phyloP scores from a whole-genome alignment of 2,888 invertebrate species.

The Gisinianus flammeolus region DNA sequence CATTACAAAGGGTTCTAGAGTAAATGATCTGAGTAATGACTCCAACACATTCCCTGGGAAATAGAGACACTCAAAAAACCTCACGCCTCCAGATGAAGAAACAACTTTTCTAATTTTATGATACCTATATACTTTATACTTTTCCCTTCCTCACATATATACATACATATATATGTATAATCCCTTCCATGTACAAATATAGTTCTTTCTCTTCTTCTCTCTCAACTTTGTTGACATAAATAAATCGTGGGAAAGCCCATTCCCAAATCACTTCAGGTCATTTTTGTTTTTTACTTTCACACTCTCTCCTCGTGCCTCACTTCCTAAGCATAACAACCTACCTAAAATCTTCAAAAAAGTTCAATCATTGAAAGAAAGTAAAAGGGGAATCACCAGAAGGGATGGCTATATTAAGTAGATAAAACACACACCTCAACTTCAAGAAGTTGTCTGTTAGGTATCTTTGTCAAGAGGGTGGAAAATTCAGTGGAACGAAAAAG shows the following conservation, averaged over 20 bases:
- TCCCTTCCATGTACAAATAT: too few relatives aligned
- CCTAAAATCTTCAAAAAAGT: not conserved
- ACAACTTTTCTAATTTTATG: not conserved
- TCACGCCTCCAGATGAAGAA: not conserved
- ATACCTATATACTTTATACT: too few relatives aligned
- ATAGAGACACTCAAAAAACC: not conserved
- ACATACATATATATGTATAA: too few relatives aligned
- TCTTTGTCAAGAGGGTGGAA: too few relatives aligned
- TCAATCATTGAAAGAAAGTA: not conserved
- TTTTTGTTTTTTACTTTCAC: not conserved
- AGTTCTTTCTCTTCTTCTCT: not conserved
- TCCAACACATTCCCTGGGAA: not conserved
- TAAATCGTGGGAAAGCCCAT: not conserved
- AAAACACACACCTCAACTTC: too few relatives aligned
- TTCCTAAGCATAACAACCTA: too few relatives aligned
- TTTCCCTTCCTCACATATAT: too few relatives aligned
- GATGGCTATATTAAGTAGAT: too few relatives aligned
- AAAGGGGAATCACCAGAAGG: too few relatives aligned
- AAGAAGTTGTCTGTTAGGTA: too few relatives aligned
- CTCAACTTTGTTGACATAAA: not conserved
- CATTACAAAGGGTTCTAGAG: not conserved
- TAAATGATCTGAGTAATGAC: conserved; percentile 22
- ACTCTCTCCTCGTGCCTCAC: too few relatives aligned
- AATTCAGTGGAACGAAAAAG: too few relatives aligned
- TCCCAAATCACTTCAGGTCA: not conserved